These are phyloP conservation scores for Agrenia bidenticulata DNA, from an alignment of 2,888 invertebrate species.

Conservation along the genomic window DNA sequence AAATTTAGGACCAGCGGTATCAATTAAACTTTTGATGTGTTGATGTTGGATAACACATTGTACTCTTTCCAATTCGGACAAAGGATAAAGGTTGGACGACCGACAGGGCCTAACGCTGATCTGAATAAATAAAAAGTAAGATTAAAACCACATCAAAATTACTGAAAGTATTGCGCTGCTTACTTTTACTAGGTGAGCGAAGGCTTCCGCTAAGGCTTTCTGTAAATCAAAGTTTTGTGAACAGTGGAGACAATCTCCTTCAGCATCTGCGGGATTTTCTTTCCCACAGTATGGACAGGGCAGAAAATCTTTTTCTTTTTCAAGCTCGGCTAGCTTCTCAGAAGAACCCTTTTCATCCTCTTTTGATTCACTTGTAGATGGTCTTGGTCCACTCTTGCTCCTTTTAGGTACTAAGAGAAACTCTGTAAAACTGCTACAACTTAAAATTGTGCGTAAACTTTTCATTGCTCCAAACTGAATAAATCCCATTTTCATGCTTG, in stretches of 20 bases:
- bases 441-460: slow-evolving; percentile 60
- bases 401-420: slow-evolving; percentile 61
- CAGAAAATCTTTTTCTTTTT: slow-evolving; percentile 15
- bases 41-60: slow-evolving; percentile 58
- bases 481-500: slow-evolving; percentile 56
- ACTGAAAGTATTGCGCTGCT: background rate
- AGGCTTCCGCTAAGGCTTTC: slow-evolving; percentile 47
- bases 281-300: slow-evolving; percentile 47
- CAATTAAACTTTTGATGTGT: slow-evolving; percentile 53
- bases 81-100: slow-evolving; percentile 58
- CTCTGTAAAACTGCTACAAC: slow-evolving; percentile 62
- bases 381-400: slow-evolving; percentile 41
- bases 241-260: slow-evolving; percentile 41
- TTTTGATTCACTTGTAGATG: slow-evolving; percentile 31
- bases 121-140: slow-evolving; percentile 53
- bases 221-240: slow-evolving; percentile 37
- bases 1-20: slow-evolving; percentile 46
- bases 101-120: slow-evolving; percentile 59
- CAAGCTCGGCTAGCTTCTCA: slow-evolving; percentile 30
- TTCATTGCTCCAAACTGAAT: slow-evolving; percentile 64
- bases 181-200: slow-evolving; percentile 46
- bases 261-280: slow-evolving; percentile 23
- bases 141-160: background rate
- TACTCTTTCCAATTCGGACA: slow-evolving; percentile 60
- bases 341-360: slow-evolving; percentile 29